phyloP scores from a whole-genome alignment of 2,888 invertebrate genomes.

The Anoncus sp. region DNA sequence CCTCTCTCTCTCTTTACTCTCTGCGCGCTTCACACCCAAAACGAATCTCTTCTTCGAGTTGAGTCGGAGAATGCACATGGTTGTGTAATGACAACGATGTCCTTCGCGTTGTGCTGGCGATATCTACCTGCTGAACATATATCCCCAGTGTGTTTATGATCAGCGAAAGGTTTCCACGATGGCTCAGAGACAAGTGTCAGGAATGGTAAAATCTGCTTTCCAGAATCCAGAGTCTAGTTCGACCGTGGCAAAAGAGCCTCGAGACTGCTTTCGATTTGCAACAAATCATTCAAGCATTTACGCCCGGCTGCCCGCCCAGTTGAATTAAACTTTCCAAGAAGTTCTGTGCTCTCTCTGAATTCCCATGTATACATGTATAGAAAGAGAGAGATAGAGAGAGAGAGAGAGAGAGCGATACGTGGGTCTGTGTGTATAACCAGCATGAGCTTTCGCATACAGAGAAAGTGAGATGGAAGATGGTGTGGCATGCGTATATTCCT shows the following conservation, averaged over 20 bases:
- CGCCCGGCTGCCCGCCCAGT: conserved; percentile 76
- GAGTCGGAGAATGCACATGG: background rate
- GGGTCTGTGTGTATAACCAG: conserved; percentile 9
- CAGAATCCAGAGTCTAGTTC: conserved; percentile 35
- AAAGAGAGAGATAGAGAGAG: background rate
- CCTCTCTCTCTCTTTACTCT: conserved; percentile 5
- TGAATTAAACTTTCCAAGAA: conserved; percentile 80
- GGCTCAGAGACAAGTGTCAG: conserved; percentile 13
- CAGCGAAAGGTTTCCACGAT: background rate
- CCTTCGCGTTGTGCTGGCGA: background rate
- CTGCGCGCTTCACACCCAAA: background rate
- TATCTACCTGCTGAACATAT: background rate
- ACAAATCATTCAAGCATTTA: conserved; percentile 79
- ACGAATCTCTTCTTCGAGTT: conserved; percentile 1
- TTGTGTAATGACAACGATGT: conserved; percentile 9
- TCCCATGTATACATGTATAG: conserved; percentile 11
- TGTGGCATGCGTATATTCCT: conserved; percentile 51
- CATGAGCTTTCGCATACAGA: conserved; percentile 36
- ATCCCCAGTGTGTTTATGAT: background rate
- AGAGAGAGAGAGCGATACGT: background rate
- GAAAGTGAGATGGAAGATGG: conserved; percentile 54
- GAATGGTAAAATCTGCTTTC: background rate
- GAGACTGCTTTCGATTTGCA: conserved; percentile 76
- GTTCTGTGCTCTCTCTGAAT: conserved; percentile 46
- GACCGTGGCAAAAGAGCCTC: conserved; percentile 60